phyloP scores from a whole-genome alignment of 2,888 invertebrate genomes.

The Cheilosia variabilis region DNA sequence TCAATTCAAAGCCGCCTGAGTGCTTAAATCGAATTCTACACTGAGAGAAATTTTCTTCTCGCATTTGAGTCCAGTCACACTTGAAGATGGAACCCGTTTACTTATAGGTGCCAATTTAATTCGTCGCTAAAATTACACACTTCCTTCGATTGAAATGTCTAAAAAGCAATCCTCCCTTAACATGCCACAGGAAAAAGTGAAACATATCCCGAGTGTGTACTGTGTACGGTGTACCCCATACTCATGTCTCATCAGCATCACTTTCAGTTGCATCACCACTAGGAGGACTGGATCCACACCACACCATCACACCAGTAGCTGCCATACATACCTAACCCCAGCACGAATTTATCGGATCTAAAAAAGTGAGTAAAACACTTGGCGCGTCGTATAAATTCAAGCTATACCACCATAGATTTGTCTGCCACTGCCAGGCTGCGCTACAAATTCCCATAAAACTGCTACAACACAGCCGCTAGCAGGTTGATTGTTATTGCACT shows the following conservation, averaged over 20 bases:
- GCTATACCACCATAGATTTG: conserved; percentile 69
- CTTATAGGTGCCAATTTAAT: too few relatives aligned
- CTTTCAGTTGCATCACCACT: conserved; percentile 69
- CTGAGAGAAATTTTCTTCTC: conserved; percentile 11
- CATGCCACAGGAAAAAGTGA: too few relatives aligned
- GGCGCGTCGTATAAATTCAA: conserved; percentile 74
- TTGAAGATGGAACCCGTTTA: too few relatives aligned
- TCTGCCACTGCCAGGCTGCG: conserved; percentile 42
- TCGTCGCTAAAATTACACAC: too few relatives aligned
- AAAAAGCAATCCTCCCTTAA: too few relatives aligned
- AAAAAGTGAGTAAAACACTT: conserved; percentile 75
- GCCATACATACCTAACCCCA: conserved; percentile 54
- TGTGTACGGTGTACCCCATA: conserved; percentile 13
- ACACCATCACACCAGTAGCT: conserved; percentile 39
- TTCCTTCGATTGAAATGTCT: too few relatives aligned
- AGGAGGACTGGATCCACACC: conserved; percentile 51
- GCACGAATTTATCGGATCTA: conserved; percentile 72
- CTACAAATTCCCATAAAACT: conserved; percentile 73
- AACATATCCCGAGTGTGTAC: conserved; percentile 6
- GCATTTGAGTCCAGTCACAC: too few relatives aligned
- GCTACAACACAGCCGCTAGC: conserved; percentile 58
- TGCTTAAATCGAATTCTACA: conserved; percentile 26
- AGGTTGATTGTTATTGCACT: conserved; percentile 73
- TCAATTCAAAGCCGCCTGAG: not conserved
- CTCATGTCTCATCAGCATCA: conserved; percentile 61